Conservation (phyloP, 37 sponge, comb jelly and placozoan genomes). For the Beroe forskalii region DNA sequence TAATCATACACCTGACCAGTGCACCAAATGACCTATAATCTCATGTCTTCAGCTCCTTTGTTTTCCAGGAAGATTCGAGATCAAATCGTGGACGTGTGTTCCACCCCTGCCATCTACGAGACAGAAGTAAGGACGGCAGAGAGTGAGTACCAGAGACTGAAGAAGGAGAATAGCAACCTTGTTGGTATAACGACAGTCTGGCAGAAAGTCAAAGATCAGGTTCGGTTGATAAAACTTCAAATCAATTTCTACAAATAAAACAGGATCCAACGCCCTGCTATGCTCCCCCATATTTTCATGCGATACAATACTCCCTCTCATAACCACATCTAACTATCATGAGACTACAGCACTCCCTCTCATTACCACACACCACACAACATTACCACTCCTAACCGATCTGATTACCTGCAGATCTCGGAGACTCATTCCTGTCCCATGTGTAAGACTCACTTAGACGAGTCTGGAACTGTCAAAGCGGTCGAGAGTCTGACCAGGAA, state of each 20-base stretch:
- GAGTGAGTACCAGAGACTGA: neutral
- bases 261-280: too few species aligned
- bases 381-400: too few species aligned
- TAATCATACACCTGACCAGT: too few species aligned
- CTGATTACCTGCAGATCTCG: neutral
- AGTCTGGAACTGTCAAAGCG: neutral
- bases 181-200: neutral
- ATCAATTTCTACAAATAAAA: too few species aligned
- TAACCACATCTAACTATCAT: too few species aligned
- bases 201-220: neutral
- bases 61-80: neutral
- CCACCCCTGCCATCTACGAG: conserved; percentile 29
- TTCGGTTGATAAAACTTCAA: neutral
- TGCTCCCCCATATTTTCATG: too few species aligned
- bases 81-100: conserved; percentile 8
- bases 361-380: too few species aligned
- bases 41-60: too few species aligned
- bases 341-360: too few species aligned
- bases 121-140: conserved; percentile 7
- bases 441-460: neutral
- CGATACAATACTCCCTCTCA: too few species aligned
- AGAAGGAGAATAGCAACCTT: neutral
- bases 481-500: neutral
- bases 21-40: too few species aligned
- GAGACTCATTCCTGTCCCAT: conserved; percentile 19